Evolutionary conservation across 2,888 invertebrate genomes (phyloP).

Genomic region (Mellilla xanthometata): DNA sequence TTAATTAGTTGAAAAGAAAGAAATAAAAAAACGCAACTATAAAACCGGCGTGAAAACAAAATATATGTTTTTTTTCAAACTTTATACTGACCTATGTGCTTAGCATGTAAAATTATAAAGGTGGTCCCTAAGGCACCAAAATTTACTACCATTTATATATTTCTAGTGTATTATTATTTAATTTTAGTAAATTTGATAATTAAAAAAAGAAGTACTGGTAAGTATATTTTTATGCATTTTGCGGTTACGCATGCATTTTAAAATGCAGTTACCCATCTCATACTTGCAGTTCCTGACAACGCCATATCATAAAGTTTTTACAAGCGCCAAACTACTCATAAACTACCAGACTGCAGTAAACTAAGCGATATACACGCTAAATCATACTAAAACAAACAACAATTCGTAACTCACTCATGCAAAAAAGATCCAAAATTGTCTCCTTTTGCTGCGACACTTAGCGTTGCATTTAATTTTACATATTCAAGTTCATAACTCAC

Average conservation of each 20-base stretch:
- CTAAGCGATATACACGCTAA: conserved; percentile 44
- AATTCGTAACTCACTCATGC: conserved; percentile 70
- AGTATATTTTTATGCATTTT: too few relatives aligned
- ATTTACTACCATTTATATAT: too few relatives aligned
- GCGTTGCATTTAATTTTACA: conserved; percentile 68
- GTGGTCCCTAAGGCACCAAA: too few relatives aligned
- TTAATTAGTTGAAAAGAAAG: neutral
- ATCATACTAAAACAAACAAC: conserved; percentile 47
- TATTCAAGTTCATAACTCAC: conserved; percentile 75
- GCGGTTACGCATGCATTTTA: neutral
- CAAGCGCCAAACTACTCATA: conserved; percentile 46
- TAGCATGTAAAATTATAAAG: too few relatives aligned
- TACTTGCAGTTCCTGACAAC: conserved; percentile 31
- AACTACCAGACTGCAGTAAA: conserved; percentile 42
- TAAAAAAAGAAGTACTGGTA: too few relatives aligned
- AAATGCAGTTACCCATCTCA: conserved; percentile 6
- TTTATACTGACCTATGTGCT: too few relatives aligned
- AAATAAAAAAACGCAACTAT: too few relatives aligned
- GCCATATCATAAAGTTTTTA: conserved; percentile 47
- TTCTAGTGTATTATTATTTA: too few relatives aligned
- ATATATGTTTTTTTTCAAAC: too few relatives aligned
- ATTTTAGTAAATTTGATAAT: too few relatives aligned
- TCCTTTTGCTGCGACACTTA: conserved; percentile 55
- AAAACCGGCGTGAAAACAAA: too few relatives aligned
- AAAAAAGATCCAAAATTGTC: conserved; percentile 69